Evolutionary conservation across 2,797 vertebrate genomes (phyloP), one percentile per base, ranked within the genome.

Genomic region (Acipenser transmontanus): DNA sequence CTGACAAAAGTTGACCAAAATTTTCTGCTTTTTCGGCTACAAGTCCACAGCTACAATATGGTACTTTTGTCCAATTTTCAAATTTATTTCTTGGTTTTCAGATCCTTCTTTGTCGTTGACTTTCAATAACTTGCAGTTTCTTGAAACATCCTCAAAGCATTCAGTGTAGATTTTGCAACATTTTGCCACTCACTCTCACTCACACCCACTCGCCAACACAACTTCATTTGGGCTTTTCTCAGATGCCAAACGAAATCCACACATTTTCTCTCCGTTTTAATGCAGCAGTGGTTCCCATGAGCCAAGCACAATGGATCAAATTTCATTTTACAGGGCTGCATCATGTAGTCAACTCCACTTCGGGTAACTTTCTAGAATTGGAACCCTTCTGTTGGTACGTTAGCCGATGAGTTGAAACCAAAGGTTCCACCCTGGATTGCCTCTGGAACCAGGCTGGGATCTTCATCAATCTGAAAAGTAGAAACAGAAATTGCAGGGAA

Each of bases 291-390:
- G 95, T 98, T 97, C 95, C 96, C 96, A 94, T 93, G 95, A 98
- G 96, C 94, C 94, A 96, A 98, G 95, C 97, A 96, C 94, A 97
- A 97, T 97, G 94, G 95, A 97, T 95, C 96, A 94, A 97, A 98
- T 94, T 85, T 88, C 92, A 94, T 85, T 88, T 90, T 88, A 95
- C 94, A 95, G 93, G 94, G 97, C 97, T 98, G 96, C 97, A 98
- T 94, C 94, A 89, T 92, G 93, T 94, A 89, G 87, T 93, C 94
- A 95, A 93, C 93, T 90, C 93, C 91, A 89, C 91, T 88, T 84
- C 89, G 77, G 74, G 82, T 79, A 74, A 80, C 88, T 83, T 81
- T 96, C 94, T 99, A 99, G 92, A 99, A 99, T 91, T 98, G 96
- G 93, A 99, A 99, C 87, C 97, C 96, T 88, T 99, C 93, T 70